These are phyloP conservation scores for Mesaphorura yosii DNA, from an alignment of 1,140 invertebrate species.

Conservation along the genomic window DNA sequence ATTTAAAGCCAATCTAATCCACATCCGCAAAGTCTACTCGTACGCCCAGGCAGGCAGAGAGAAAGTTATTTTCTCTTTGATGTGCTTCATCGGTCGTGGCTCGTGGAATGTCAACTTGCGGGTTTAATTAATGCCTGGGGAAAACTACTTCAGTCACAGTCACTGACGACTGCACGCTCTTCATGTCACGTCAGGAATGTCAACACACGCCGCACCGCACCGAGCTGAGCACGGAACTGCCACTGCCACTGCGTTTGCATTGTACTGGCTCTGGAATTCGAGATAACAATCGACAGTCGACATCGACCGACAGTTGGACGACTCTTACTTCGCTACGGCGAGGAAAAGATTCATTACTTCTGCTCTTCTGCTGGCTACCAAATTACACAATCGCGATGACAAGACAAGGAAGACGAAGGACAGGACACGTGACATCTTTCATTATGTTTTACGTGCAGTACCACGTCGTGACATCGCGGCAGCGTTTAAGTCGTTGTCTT, in stretches of 20 bases:
- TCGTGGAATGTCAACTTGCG: conserved; percentile 8
- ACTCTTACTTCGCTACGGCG: no score
- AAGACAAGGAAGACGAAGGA: no score
- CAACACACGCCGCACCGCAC: background rate
- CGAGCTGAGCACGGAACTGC: background rate
- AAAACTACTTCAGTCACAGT: background rate
- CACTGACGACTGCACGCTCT: no score
- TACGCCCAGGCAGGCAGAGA: background rate
- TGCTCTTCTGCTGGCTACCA: no score
- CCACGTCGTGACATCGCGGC: no score
- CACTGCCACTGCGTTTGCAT: background rate
- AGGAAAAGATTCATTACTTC: no score
- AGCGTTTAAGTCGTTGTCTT: no score
- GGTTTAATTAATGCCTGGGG: conserved; percentile 12
- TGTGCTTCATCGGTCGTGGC: background rate
- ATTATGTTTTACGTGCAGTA: no score
- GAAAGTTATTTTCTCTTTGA: background rate
- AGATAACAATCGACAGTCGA: background rate
- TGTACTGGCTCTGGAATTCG: background rate
- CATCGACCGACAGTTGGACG: background rate
- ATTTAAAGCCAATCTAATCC: no score
- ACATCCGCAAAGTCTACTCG: background rate
- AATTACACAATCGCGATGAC: no score
- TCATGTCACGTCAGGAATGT: conserved; percentile 11
- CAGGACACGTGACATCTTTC: no score